A percentile compares a stretch with the other conserved stretches of the same genome.
phyloP scores from a whole-genome alignment of 2,888 invertebrate species.

The Pyrrhia umbra region DNA sequence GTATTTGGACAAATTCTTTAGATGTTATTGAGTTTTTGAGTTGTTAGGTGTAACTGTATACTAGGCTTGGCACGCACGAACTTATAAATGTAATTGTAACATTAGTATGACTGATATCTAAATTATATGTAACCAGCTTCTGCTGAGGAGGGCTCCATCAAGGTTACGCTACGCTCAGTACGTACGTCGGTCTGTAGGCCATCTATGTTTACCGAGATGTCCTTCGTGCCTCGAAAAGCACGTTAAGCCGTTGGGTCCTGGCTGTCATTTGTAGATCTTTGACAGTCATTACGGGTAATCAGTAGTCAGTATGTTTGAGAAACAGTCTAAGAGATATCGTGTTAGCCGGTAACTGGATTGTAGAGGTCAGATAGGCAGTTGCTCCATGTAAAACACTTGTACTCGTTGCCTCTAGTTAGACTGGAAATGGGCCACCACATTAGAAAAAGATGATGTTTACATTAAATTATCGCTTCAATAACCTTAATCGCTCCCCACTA shows the following conservation, averaged over 20 bases:
- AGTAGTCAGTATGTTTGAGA: neutral
- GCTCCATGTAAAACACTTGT: neutral
- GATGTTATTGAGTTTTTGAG: conserved; percentile 10
- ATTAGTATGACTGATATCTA: neutral
- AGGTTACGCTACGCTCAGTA: no score
- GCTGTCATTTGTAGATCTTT: neutral
- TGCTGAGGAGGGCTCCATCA: no score
- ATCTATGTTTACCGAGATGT: no score
- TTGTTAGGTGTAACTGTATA: conserved; percentile 5
- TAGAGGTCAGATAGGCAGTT: neutral
- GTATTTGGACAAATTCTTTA: conserved; percentile 43
- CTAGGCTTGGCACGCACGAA: no score
- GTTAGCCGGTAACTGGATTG: neutral
- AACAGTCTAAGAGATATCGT: neutral
- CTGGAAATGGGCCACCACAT: neutral
- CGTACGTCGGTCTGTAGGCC: no score
- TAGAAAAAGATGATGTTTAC: neutral
- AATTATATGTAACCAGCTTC: neutral
- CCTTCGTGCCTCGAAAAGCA: no score
- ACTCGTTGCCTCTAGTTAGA: neutral
- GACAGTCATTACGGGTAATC: no score
- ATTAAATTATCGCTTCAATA: neutral
- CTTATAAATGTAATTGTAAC: neutral
- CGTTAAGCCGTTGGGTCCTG: no score
- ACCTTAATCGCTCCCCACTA: conserved; percentile 15